These are phyloP conservation scores for Noctua janthe DNA, from an alignment of 2,888 invertebrate species.

Conservation along the genomic window DNA sequence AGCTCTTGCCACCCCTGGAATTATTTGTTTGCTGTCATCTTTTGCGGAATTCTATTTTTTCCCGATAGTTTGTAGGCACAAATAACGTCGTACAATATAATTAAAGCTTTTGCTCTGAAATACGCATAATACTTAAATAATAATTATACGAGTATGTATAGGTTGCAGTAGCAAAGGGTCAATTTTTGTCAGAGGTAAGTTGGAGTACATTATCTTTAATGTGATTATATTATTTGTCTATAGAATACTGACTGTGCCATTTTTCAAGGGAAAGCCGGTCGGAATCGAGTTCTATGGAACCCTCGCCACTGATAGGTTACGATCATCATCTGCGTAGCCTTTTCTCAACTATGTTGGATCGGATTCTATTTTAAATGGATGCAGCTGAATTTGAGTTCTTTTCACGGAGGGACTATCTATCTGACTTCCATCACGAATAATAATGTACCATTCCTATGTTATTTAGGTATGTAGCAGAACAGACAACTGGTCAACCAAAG, in stretches of 20 bases:
- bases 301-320: too few relatives aligned
- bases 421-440: background rate
- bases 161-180: too few relatives aligned
- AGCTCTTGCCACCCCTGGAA: conserved; percentile 35
- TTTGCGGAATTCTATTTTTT: conserved; percentile 31
- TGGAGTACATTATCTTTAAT: too few relatives aligned
- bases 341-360: background rate
- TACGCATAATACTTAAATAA: too few relatives aligned
- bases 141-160: too few relatives aligned
- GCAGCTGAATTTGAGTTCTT: background rate
- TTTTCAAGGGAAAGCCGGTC: too few relatives aligned
- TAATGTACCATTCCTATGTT: background rate
- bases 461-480: too few relatives aligned
- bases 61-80: background rate
- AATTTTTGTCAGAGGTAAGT: too few relatives aligned
- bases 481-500: background rate
- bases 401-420: background rate
- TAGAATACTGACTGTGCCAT: too few relatives aligned
- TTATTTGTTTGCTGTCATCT: conserved; percentile 59
- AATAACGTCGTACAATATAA: background rate
- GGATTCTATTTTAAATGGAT: background rate
- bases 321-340: background rate
- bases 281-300: too few relatives aligned
- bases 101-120: too few relatives aligned
- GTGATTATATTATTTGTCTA: too few relatives aligned